Evolutionary conservation across 2,888 invertebrate species (phyloP).

Genomic region (Carterocephalus palaemon): DNA sequence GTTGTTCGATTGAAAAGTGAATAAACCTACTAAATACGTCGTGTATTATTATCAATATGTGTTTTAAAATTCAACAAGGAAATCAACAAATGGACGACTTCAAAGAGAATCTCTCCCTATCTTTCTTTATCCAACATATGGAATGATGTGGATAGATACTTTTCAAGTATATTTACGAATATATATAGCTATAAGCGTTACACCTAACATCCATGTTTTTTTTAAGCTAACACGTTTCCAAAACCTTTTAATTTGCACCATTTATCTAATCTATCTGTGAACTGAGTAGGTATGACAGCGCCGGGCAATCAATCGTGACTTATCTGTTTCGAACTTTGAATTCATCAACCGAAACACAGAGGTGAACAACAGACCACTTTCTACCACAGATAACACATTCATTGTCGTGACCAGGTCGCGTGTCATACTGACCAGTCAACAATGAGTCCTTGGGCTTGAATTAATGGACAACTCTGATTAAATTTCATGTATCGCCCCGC

Average conservation of each 20-base stretch:
- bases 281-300: conserved; percentile 45
- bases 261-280: conserved; percentile 35
- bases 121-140: too few relatives aligned
- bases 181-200: too few relatives aligned
- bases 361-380: conserved; percentile 71
- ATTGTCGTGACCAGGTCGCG: conserved; percentile 51
- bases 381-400: conserved; percentile 41
- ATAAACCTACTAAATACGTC: too few relatives aligned
- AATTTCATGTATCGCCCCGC: not conserved
- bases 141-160: too few relatives aligned
- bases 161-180: too few relatives aligned
- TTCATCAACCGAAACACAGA: conserved; percentile 55
- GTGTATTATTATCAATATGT: too few relatives aligned
- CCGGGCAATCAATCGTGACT: conserved; percentile 64
- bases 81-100: too few relatives aligned
- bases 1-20: too few relatives aligned
- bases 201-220: too few relatives aligned
- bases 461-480: conserved; percentile 5
- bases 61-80: too few relatives aligned
- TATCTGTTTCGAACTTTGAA: conserved; percentile 44
- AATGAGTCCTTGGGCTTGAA: conserved; percentile 26
- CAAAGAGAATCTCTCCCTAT: too few relatives aligned
- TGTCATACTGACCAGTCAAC: conserved; percentile 28
- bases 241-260: conserved; percentile 35
- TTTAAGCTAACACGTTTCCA: too few relatives aligned